Evolutionary conservation across 2,797 vertebrate species (phyloP).

Genomic region (Sebastes itinus): DNA sequence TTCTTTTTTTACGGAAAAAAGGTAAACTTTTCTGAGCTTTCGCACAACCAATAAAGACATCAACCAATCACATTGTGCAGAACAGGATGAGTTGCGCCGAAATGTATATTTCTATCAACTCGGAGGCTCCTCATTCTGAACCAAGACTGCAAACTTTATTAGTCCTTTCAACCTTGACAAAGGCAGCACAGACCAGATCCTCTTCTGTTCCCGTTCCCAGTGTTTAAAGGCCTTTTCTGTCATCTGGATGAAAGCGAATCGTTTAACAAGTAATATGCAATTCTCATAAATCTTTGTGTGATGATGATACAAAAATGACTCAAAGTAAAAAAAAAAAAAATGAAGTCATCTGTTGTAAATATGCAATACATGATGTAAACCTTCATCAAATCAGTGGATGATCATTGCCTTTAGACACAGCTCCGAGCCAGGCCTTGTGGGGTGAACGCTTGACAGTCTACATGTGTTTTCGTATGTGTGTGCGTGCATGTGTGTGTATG

Average conservation of each 20-base stretch:
- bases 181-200: too few relatives aligned
- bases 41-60: too few relatives aligned
- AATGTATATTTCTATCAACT: too few relatives aligned
- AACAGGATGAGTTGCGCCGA: accelerated
- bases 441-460: conserved; percentile 13
- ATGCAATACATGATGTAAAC: conserved; percentile 35
- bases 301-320: conserved; percentile 7
- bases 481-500: background rate
- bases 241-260: background rate
- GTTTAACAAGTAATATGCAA: background rate
- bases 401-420: conserved; percentile 13
- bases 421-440: conserved; percentile 35
- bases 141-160: too few relatives aligned
- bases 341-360: conserved; percentile 48
- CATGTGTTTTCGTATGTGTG: conserved; percentile 5
- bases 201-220: too few relatives aligned
- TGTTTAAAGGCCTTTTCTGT: background rate
- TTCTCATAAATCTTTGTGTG: conserved; percentile 9
- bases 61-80: too few relatives aligned
- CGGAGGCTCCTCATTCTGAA: too few relatives aligned
- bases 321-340: background rate
- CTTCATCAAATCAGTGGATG: conserved; percentile 22
- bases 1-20: too few relatives aligned
- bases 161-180: too few relatives aligned
- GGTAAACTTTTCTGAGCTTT: too few relatives aligned